These are phyloP conservation scores for Paramisgurnus dabryanus DNA, from an alignment of 2,113 vertebrate species.

Conservation along the genomic window DNA sequence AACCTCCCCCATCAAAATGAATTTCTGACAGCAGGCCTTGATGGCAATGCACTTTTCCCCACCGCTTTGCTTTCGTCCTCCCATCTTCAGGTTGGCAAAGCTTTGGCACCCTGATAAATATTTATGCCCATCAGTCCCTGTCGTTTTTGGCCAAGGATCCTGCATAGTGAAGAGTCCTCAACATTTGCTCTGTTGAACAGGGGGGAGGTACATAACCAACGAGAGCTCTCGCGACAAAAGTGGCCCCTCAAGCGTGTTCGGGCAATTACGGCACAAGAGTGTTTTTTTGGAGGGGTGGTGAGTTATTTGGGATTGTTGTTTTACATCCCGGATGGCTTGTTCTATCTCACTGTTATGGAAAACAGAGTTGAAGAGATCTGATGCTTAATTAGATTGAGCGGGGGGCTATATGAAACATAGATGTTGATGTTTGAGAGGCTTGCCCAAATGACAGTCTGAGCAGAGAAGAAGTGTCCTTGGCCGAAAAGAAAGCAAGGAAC, in stretches of 20 bases:
- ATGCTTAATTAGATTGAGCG: constrained; percentile 46
- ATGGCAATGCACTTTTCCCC: neutral
- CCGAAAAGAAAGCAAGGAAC: neutral
- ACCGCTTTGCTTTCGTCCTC: neutral
- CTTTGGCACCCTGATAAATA: constrained; percentile 39
- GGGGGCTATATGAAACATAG: constrained; percentile 6
- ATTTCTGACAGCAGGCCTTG: neutral
- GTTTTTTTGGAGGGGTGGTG: neutral
- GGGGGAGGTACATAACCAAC: constrained; percentile 23
- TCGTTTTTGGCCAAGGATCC: constrained; percentile 25
- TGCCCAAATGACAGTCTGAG: constrained; percentile 5
- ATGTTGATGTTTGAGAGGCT: constrained; percentile 28
- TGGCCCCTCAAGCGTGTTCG: constrained; percentile 27
- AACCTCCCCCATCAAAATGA: constrained; percentile 44
- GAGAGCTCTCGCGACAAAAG: constrained; percentile 7
- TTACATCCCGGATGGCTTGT: constrained; percentile 40
- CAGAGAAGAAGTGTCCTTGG: constrained; percentile 13
- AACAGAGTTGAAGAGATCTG: constrained; percentile 42
- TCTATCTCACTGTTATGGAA: constrained; percentile 35
- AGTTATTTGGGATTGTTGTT: constrained; percentile 8
- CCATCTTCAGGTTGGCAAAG: constrained; percentile 23
- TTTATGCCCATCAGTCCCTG: constrained; percentile 36
- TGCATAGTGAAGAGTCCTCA: constrained; percentile 36
- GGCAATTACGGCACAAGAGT: neutral
- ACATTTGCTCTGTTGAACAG: neutral